Evolutionary conservation across 2,113 vertebrate genomes (phyloP), one percentile per base, ranked within the genome.

Genomic region (Ploceus nigricollis): DNA sequence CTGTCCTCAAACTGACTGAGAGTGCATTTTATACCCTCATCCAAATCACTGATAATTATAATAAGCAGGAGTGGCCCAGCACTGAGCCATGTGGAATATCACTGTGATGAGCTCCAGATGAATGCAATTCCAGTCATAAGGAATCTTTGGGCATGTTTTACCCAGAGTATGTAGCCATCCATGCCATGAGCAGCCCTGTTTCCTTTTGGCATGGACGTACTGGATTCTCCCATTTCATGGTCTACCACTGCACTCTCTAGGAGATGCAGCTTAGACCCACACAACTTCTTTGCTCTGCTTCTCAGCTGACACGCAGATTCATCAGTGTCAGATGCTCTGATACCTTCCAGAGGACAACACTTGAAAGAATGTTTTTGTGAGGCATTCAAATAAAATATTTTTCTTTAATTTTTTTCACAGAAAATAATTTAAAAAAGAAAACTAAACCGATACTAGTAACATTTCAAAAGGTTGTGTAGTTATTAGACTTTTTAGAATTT

Each of bases 371-470:
- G 1, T 2, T 42, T 58, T 54, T 58, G 7, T 77, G 35, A 64
- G 35, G 3, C 4, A 37, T 30, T 54, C 27, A 63, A 71, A 30
- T 1, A 18, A 45, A 90, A 20, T 0, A 3, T 18, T 35, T 42
- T 13, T 35, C 11, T 47, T 21, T 44, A 11, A 21, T 47, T 31
- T n/a, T 45, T 45, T 11, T 5, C 4, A n/a, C 9, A 44, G 24
- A 30, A 54, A 40, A 40, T 35, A 1, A 44, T n/a, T 66, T 5
- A 10, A 5, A 13, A 11, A 53, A 10, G 0, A 7, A 39, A 54
- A 23, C 0, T 30, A 48, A 48, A 16, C 39, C 47, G 2, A 18
- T n/a, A 73, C 33, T 25, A 7, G 3, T 15, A 53, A 23, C 0
- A 31, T 47, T 40, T n/a, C 5, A 27, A 47, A 37, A 64, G 35